A percentile compares a stretch with the other conserved stretches of the same genome.
Conservation (phyloP, 2,797 vertebrate species). For the Anguilla megastoma region DNA sequence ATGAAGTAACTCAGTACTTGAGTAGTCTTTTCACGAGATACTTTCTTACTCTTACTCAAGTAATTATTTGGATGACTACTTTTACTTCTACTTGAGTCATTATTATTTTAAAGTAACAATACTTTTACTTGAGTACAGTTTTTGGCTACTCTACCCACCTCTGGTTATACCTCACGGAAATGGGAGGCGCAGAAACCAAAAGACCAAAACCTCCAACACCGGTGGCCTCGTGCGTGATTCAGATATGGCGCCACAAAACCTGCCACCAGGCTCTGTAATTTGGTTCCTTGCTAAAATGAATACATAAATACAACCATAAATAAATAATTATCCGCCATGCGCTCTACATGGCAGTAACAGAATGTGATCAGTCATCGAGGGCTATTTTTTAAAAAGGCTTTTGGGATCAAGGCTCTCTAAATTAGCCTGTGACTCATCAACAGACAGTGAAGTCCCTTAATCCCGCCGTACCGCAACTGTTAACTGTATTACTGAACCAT, state of each 20-base stretch:
- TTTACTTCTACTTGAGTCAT: too few species aligned
- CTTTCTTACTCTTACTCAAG: too few species aligned
- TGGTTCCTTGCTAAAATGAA: neutral
- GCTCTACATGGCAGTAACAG: constrained; percentile 18
- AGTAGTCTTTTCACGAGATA: too few species aligned
- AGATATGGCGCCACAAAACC: neutral
- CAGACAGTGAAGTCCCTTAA: constrained; percentile 53
- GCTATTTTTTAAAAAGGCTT: neutral
- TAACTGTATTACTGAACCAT: constrained; percentile 54
- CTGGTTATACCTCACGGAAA: neutral
- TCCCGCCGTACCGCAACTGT: constrained; percentile 55
- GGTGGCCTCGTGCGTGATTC: constrained; percentile 1
- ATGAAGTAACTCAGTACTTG: too few species aligned
- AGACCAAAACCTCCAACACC: neutral
- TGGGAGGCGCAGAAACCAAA: neutral
- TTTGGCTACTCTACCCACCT: too few species aligned
- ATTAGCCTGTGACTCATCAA: constrained; percentile 48
- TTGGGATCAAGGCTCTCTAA: neutral
- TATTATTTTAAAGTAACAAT: too few species aligned
- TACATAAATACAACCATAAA: neutral
- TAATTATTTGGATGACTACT: too few species aligned
- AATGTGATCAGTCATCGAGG: constrained; percentile 5
- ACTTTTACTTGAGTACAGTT: too few species aligned
- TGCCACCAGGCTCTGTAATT: neutral
- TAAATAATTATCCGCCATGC: constrained; percentile 11